Base-by-base conservation (phyloP, 37 sponge, comb jelly and placozoan genomes). In the Crambe crambe region DNA sequence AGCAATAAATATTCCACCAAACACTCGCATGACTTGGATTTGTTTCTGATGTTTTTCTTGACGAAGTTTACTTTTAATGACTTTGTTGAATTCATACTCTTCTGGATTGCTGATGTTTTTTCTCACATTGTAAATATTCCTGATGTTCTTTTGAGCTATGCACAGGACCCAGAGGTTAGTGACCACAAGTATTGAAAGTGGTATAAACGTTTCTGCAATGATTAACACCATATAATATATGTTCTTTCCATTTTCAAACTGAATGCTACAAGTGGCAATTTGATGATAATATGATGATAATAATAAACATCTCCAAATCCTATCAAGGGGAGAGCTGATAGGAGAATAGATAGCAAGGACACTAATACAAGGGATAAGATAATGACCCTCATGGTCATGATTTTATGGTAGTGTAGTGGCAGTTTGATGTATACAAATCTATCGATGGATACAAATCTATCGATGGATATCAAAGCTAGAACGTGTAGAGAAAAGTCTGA, bases 361-460 rank as follows among this genome's bases (percentile, higher is more conserved):
- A 88, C n/a, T n/a, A n/a, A n/a, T n/a, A n/a, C n/a, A n/a, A n/a
- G n/a, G n/a, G n/a, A n/a, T n/a, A n/a, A n/a, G n/a, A n/a, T n/a
- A n/a, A n/a, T n/a, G n/a, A n/a, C n/a, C n/a, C n/a, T n/a, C n/a
- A n/a, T n/a, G n/a, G n/a, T n/a, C n/a, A n/a, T n/a, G n/a, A n/a
- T n/a, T n/a, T n/a, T n/a, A 32, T 72, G 56, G 74, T 89, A 89
- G 17, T 42, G 70, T 9, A 89, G 58, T 23, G 89, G 89, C 12
- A 44, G 34, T 0, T 78, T 40, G 27, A 89, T 42, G 42, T 68
- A 78, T 6, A 89, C 31, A 23, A 75, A 68, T 59, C 83, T n/a
- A n/a, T n/a, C n/a, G n/a, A n/a, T n/a, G n/a, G n/a, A n/a, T n/a
- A n/a, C n/a, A n/a, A n/a, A n/a, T n/a, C n/a, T 36, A 71, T 89